A percentile compares a stretch with the other conserved stretches of the same genome.
Evolutionary conservation across 2,797 vertebrate genomes (phyloP).

Genomic region (Lophius americanus): DNA sequence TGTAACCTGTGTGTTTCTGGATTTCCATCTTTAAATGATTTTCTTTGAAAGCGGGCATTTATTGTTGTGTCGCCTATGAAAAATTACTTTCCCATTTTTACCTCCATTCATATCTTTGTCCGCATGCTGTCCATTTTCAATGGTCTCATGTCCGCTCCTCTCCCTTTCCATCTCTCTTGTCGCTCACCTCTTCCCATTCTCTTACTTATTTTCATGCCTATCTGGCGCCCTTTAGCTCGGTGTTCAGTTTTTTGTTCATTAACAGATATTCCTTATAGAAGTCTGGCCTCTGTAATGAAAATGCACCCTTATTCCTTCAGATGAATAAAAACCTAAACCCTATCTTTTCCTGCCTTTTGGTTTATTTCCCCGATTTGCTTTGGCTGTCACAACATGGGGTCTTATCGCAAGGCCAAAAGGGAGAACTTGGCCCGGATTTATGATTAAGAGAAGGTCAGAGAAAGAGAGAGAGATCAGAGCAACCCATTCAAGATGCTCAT

Average conservation of each 20-base stretch:
- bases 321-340: constrained; percentile 91
- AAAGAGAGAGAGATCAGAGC: constrained; percentile 91
- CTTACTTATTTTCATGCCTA: not conserved
- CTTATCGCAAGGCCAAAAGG: constrained; percentile 94
- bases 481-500: constrained; percentile 95
- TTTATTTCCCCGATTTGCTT: constrained; percentile 83
- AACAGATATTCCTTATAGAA: constrained; percentile 87
- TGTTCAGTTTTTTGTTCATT: constrained; percentile 65
- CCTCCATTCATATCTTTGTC: not conserved
- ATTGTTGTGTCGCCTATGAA: not conserved
- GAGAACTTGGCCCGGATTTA: constrained; percentile 91
- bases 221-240: constrained; percentile 17
- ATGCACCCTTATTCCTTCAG: constrained; percentile 79
- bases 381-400: constrained; percentile 87
- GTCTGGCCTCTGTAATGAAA: constrained; percentile 80
- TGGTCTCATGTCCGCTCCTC: not conserved
- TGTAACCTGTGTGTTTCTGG: not conserved
- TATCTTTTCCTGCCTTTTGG: constrained; percentile 93
- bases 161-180: not conserved
- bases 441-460: constrained; percentile 87
- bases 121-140: not conserved
- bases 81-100: not conserved
- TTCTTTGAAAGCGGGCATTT: no score
- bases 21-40: not conserved
- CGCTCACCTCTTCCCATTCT: not conserved